Percentiles rank a stretch among this genome's conserved stretches.
Conservation (phyloP, 2,797 vertebrate genomes). For the Phrynocephalus forsythii region DNA sequence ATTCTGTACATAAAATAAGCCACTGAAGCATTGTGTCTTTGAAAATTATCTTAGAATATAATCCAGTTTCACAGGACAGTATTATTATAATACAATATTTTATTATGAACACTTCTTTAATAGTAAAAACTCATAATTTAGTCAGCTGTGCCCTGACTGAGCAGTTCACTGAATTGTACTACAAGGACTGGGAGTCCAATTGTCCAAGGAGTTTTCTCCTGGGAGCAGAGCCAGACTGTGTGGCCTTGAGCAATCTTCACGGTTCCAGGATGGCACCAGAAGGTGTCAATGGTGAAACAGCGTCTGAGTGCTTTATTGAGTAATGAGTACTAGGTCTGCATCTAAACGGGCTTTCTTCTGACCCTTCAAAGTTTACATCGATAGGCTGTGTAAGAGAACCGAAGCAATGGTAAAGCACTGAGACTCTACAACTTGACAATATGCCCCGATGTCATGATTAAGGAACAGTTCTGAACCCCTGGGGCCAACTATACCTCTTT, state of each 20-base stretch:
- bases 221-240: too few relatives aligned
- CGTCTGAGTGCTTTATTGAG: too few relatives aligned
- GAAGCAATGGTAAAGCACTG: too few relatives aligned
- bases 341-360: background rate
- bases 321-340: background rate
- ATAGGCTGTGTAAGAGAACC: too few relatives aligned
- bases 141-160: too few relatives aligned
- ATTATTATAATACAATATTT: background rate
- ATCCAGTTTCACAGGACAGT: background rate
- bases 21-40: background rate
- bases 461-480: background rate
- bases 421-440: background rate
- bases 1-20: background rate
- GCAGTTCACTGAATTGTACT: too few relatives aligned
- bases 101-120: background rate
- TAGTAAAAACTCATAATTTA: background rate
- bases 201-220: too few relatives aligned
- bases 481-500: background rate
- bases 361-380: too few relatives aligned
- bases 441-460: background rate
- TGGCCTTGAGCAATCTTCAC: too few relatives aligned
- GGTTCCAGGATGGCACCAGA: too few relatives aligned
- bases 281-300: too few relatives aligned
- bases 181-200: too few relatives aligned
- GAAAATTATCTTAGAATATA: slow-evolving; percentile 8